Conservation (phyloP, 2,888 invertebrate species). For the Abrostola tripartita region DNA sequence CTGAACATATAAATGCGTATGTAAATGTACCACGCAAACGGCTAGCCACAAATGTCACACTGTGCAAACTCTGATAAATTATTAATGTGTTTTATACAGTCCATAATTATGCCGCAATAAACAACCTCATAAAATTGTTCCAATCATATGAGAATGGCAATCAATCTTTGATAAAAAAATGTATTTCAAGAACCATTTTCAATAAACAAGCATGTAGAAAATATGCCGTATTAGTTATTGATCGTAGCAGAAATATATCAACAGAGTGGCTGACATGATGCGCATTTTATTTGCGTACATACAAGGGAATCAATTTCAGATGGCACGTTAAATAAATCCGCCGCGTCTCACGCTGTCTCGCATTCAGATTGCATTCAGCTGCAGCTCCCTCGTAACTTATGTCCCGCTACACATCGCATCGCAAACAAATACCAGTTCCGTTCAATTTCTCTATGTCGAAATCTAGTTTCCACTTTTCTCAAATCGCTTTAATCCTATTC, state of each 20-base stretch:
- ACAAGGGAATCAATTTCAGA: slow-evolving; percentile 65
- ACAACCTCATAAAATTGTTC: too few relatives aligned
- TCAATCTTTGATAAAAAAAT: too few relatives aligned
- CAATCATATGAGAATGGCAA: too few relatives aligned
- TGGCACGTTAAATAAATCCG: slow-evolving; percentile 69
- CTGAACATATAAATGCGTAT: slow-evolving; percentile 76
- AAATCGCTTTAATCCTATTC: slow-evolving; percentile 53
- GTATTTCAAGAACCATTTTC: background rate
- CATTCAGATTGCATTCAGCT: slow-evolving; percentile 68
- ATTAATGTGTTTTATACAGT: slow-evolving; percentile 60
- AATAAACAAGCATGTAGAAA: slow-evolving; percentile 2
- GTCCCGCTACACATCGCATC: slow-evolving; percentile 53
- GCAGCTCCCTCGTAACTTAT: slow-evolving; percentile 67
- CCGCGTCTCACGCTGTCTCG: slow-evolving; percentile 61
- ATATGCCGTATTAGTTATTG: slow-evolving; percentile 12
- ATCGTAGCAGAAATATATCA: slow-evolving; percentile 33
- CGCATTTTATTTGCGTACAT: slow-evolving; percentile 61
- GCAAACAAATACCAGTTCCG: slow-evolving; percentile 50
- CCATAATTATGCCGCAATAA: background rate
- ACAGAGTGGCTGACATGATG: slow-evolving; percentile 51
- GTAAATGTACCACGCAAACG: slow-evolving; percentile 68
- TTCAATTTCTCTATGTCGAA: slow-evolving; percentile 44
- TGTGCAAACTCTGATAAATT: slow-evolving; percentile 62
- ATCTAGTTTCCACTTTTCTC: slow-evolving; percentile 51
- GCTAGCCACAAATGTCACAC: slow-evolving; percentile 61